Conservation (phyloP, 1,140 invertebrate species). For the Drosophila santomea region DNA sequence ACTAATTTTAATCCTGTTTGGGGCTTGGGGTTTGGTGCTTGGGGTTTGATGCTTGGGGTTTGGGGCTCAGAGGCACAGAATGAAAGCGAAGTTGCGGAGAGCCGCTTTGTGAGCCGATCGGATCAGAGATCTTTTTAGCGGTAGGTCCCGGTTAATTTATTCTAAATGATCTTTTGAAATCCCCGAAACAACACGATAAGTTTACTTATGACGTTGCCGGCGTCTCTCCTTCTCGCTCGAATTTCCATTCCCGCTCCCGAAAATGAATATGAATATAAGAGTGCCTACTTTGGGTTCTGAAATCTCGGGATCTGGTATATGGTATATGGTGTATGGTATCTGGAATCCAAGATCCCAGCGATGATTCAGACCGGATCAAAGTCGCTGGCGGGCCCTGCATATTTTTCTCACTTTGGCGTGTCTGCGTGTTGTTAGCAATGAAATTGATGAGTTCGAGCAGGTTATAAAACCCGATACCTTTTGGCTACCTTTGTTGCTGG, state of each 20-base stretch:
- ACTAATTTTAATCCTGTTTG: constrained; percentile 85
- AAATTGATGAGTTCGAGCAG: constrained; percentile 83
- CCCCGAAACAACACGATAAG: constrained; percentile 69
- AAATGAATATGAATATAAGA: constrained; percentile 20
- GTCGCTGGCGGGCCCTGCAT: constrained; percentile 50
- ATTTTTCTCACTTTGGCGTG: constrained; percentile 82
- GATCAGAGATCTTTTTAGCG: constrained; percentile 72
- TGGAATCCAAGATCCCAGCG: constrained; percentile 21
- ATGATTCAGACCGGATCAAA: constrained; percentile 69
- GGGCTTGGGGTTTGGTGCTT: constrained; percentile 16
- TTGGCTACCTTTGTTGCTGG: constrained; percentile 69
- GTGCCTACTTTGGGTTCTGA: constrained; percentile 22
- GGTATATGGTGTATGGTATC: not conserved
- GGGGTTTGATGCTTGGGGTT: constrained; percentile 51
- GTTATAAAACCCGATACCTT: constrained; percentile 82
- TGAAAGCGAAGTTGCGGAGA: constrained; percentile 7
- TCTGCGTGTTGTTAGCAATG: constrained; percentile 81
- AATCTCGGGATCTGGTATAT: constrained; percentile 6
- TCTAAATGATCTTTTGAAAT: constrained; percentile 83
- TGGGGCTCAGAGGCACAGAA: no score
- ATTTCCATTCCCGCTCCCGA: not conserved
- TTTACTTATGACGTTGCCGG: constrained; percentile 73
- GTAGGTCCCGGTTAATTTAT: constrained; percentile 80
- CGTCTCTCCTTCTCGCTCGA: constrained; percentile 10
- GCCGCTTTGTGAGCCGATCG: constrained; percentile 13